These are phyloP conservation scores for Pegea sp. DNA, from an alignment of 23 tunicate genomes.

Conservation along the genomic window DNA sequence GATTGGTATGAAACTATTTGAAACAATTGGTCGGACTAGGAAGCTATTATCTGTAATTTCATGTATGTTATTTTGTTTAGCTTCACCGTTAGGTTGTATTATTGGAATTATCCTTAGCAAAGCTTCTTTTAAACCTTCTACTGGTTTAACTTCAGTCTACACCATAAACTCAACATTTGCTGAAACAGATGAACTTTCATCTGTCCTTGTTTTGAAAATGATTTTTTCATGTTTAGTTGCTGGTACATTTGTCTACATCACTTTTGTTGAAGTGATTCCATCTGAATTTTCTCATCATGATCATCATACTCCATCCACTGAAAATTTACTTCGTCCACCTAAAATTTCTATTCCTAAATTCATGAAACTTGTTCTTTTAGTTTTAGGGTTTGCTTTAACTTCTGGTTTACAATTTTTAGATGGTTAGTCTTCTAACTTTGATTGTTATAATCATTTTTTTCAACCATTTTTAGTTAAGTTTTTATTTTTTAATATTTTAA, in stretches of 20 bases:
- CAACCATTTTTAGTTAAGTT: too few relatives aligned
- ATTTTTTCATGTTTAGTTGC: constrained; percentile 55
- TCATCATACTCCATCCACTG: not conserved
- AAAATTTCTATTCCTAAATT: constrained; percentile 13
- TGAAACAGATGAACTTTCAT: constrained; percentile 2
- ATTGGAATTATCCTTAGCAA: constrained; percentile 21
- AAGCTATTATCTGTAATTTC: constrained; percentile 17
- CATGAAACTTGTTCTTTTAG: constrained; percentile 19
- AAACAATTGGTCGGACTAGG: constrained; percentile 13
- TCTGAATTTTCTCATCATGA: constrained; percentile 44
- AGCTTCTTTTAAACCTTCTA: not conserved
- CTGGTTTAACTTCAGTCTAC: constrained; percentile 1
- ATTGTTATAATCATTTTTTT: too few relatives aligned
- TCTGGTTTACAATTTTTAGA: constrained; percentile 45
- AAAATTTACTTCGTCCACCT: not conserved
- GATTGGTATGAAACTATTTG: constrained; percentile 49
- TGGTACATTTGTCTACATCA: constrained; percentile 70
- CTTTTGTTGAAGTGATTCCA: constrained; percentile 77
- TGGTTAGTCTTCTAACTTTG: too few relatives aligned
- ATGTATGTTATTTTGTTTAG: constrained; percentile 36
- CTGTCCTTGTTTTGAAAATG: constrained; percentile 17
- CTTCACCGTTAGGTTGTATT: constrained; percentile 60
- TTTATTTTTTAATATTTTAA: too few relatives aligned
- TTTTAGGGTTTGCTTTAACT: constrained; percentile 42
- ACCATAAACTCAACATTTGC: not conserved